Conservation (phyloP, 2,113 vertebrate species). For the Motacilla tschutschensis region DNA sequence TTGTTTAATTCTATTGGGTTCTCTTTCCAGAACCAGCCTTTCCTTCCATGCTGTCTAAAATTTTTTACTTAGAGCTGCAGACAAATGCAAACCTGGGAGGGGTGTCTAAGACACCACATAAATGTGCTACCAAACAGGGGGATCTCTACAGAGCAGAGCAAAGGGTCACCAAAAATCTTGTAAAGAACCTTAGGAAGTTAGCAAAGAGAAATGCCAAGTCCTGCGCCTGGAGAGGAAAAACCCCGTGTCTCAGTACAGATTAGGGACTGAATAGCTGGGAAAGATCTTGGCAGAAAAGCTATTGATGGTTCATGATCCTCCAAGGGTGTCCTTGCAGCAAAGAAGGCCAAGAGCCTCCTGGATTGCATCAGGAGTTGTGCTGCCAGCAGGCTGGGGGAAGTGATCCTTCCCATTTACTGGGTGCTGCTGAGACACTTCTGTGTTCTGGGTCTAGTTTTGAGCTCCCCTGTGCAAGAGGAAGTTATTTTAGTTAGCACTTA, state of each 20-base stretch:
- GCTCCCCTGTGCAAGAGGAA: background rate
- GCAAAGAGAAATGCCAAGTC: background rate
- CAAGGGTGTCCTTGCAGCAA: background rate
- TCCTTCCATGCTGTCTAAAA: background rate
- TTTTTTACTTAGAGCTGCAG: background rate
- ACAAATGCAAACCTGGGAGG: background rate
- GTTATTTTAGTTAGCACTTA: background rate
- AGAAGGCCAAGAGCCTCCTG: background rate
- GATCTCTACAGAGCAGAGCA: background rate
- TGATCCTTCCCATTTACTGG: background rate
- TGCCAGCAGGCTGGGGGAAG: background rate
- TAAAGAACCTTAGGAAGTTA: background rate
- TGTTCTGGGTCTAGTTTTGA: background rate
- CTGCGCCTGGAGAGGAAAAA: background rate
- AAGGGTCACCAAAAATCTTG: background rate
- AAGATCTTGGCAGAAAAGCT: background rate
- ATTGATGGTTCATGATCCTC: background rate
- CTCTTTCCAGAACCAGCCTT: background rate
- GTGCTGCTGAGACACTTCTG: background rate
- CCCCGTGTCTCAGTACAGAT: background rate
- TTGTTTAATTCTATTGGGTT: background rate
- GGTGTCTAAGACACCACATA: background rate
- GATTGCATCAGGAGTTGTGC: accelerated
- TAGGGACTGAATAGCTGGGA: background rate
- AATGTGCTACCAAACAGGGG: background rate